Evolutionary conservation across 2,888 invertebrate species (phyloP).

Genomic region (Carabus problematicus): DNA sequence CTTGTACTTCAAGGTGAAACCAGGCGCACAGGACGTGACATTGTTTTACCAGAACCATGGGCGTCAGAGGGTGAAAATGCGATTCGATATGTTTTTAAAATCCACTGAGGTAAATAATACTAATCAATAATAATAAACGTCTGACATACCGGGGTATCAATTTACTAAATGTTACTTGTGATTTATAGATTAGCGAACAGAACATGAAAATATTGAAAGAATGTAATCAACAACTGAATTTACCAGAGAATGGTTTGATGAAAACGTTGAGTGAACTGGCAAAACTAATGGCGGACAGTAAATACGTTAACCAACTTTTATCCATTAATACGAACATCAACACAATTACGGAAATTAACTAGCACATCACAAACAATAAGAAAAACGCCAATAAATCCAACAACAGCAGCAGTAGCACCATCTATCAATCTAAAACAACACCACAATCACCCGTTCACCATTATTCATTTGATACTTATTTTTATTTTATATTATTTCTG

Average conservation of each 20-base stretch:
- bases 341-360: slow-evolving; percentile 76
- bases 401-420: background rate
- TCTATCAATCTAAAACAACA: background rate
- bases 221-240: slow-evolving; percentile 77
- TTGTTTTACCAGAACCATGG: slow-evolving; percentile 76
- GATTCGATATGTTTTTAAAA: slow-evolving; percentile 73
- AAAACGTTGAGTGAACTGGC: slow-evolving; percentile 71
- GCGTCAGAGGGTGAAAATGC: slow-evolving; percentile 76
- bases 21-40: slow-evolving; percentile 70
- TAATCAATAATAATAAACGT: background rate
- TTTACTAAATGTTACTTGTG: too few relatives aligned
- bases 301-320: slow-evolving; percentile 77
- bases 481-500: slow-evolving; percentile 40
- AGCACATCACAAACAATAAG: slow-evolving; percentile 54
- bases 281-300: slow-evolving; percentile 71
- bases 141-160: background rate
- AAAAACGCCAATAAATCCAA: background rate
- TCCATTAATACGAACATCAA: slow-evolving; percentile 84
- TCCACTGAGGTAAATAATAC: slow-evolving; percentile 62
- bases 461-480: slow-evolving; percentile 29
- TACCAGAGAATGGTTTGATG: slow-evolving; percentile 68
- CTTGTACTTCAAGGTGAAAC: slow-evolving; percentile 80
- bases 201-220: slow-evolving; percentile 54
- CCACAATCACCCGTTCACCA: slow-evolving; percentile 14
- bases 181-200: slow-evolving; percentile 65